Conservation (phyloP, 2,797 vertebrate genomes). For the Lepilemur ruficaudatus region DNA sequence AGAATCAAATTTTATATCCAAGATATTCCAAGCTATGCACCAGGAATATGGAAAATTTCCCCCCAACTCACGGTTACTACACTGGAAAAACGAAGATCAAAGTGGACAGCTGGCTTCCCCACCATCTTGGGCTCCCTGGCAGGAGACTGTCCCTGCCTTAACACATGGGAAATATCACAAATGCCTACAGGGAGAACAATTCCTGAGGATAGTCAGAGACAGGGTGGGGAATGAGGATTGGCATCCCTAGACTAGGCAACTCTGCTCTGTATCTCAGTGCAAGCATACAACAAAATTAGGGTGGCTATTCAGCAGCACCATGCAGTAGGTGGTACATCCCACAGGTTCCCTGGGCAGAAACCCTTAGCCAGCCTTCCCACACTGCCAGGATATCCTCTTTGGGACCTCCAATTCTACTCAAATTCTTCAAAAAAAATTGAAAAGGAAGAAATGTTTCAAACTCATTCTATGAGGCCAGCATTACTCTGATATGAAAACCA, state of each 20-base stretch:
- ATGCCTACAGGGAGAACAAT: neutral
- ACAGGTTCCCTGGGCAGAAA: neutral
- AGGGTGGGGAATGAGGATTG: neutral
- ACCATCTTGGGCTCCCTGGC: too few species aligned
- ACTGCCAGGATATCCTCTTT: neutral
- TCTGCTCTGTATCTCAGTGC: neutral
- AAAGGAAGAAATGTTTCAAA: neutral
- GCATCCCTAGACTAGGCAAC: neutral
- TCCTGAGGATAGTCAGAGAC: neutral
- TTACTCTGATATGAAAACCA: neutral
- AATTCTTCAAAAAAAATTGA: neutral
- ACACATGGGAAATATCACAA: neutral
- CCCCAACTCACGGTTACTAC: too few species aligned
- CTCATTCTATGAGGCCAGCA: neutral
- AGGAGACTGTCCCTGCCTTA: too few species aligned
- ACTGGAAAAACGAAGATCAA: too few species aligned
- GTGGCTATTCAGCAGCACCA: too few species aligned
- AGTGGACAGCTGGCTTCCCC: too few species aligned
- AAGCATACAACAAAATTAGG: too few species aligned
- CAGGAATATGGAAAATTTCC: too few species aligned
- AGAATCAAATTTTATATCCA: neutral
- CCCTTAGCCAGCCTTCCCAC: too few species aligned
- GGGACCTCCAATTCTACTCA: neutral
- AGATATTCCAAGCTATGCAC: neutral
- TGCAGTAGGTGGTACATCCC: neutral